Conservation (phyloP, 2,113 vertebrate species). For the Himantopus leucocephalus region DNA sequence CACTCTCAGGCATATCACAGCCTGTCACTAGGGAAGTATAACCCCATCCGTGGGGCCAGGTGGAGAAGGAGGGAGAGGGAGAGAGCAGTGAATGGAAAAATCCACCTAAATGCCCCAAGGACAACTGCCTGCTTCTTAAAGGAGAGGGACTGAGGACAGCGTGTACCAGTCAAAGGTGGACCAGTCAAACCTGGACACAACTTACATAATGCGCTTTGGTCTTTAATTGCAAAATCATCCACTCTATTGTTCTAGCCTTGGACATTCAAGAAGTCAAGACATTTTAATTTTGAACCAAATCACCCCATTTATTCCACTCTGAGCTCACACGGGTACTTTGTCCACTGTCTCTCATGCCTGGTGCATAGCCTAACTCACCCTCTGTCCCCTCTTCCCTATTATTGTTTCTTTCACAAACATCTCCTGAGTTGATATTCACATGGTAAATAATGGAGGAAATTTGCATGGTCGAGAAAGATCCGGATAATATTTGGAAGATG, state of each 20-base stretch:
- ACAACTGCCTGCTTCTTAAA: not conserved
- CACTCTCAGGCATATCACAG: not conserved
- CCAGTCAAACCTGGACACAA: not conserved
- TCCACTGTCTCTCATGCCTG: not conserved
- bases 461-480: rapidly evolving
- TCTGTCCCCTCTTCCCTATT: not conserved
- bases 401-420: not conserved
- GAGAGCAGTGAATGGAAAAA: not conserved
- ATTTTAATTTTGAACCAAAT: not conserved
- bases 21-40: not conserved
- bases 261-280: not conserved
- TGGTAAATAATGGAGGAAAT: not conserved
- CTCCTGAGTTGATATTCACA: not conserved
- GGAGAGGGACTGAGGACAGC: not conserved
- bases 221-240: not conserved
- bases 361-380: not conserved
- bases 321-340: not conserved
- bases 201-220: not conserved
- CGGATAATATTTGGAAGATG: not conserved
- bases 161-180: not conserved
- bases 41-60: not conserved
- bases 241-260: not conserved
- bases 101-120: not conserved
- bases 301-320: not conserved
- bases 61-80: not conserved